Base-by-base conservation (phyloP, 2,113 vertebrate genomes). In the Mus pahari region DNA sequence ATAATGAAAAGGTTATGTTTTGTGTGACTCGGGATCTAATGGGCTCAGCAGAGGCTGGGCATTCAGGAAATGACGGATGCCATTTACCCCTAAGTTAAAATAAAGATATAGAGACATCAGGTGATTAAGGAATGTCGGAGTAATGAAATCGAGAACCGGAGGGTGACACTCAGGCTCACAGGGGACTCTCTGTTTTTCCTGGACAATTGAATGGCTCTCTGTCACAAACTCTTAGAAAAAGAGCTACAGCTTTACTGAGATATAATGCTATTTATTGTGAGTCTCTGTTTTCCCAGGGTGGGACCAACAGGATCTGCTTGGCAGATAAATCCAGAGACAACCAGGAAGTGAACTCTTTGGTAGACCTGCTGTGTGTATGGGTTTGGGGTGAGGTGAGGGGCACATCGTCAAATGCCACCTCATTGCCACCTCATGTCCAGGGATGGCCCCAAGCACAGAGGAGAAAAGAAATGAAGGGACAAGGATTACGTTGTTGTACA, bases 281-380 rank as follows among this genome's bases (percentile, higher is more conserved):
- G 19, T 26, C 7, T 74, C n/a, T 96, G 36, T 89, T 89, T 95
- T 83, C 86, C 94, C 81, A 90, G 92, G 81, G 36, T 60, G 58
- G 90, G 42, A 81, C 66, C 79, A 77, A 62, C 3, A 12, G 82
- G 33, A 50, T 84, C 88, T 14, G 39, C 58, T 24, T 5, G 53
- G 70, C 79, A 79, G 74, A 62, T 50, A 71, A 60, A 10, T 24
- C 79, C 0, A 9, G 19, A 86, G 13, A 33, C 55, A n/a, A 33
- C 20, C 12, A 75, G 86, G 64, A 70, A 45, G 92, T 36, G 55
- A 26, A n/a, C 31, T 28, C 60, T 82, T 79, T 79, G 16, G 74
- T 48, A 90, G 39, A 84, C 36, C 75, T 60, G 28, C 48, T 48
- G 82, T 68, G n/a, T 36, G 64, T 75, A 22, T 60, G 71, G 7